Percentiles rank a stretch among this genome's conserved stretches.
These are phyloP conservation scores for Hypena proboscidalis DNA, from an alignment of 2,888 invertebrate genomes.

Conservation along the genomic window DNA sequence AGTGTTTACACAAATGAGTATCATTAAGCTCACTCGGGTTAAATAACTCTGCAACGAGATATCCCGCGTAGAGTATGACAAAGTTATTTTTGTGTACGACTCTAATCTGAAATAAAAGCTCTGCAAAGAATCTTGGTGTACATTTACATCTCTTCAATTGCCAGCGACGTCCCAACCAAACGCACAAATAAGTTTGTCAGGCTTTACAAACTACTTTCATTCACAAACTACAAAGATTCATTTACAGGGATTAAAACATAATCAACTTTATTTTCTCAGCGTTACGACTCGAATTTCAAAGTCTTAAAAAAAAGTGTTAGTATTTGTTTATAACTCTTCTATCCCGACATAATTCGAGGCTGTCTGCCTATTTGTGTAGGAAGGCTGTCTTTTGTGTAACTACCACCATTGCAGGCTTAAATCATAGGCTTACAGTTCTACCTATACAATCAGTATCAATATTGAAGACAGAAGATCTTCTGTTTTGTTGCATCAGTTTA, in stretches of 20 bases:
- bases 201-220: constrained; percentile 24
- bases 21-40: constrained; percentile 31
- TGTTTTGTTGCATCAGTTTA: constrained; percentile 16
- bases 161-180: too few species aligned
- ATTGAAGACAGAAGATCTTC: constrained; percentile 7
- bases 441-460: constrained; percentile 18
- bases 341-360: constrained; percentile 28
- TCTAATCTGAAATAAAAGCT: too few species aligned
- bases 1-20: constrained; percentile 32
- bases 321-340: constrained; percentile 22
- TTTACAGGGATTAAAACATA: background rate
- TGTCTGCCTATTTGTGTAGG: constrained; percentile 22
- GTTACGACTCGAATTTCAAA: constrained; percentile 14
- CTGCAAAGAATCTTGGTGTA: too few species aligned
- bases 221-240: constrained; percentile 29
- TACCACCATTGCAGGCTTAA: constrained; percentile 17
- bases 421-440: constrained; percentile 24
- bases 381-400: constrained; percentile 27
- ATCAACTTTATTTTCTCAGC: background rate
- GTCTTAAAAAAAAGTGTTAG: background rate
- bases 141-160: too few species aligned
- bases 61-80: too few species aligned
- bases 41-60: constrained; percentile 35
- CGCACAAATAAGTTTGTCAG: too few species aligned
- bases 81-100: too few species aligned